phyloP scores from a whole-genome alignment of 2,113 vertebrate species.

The Pachyramphus minor region DNA sequence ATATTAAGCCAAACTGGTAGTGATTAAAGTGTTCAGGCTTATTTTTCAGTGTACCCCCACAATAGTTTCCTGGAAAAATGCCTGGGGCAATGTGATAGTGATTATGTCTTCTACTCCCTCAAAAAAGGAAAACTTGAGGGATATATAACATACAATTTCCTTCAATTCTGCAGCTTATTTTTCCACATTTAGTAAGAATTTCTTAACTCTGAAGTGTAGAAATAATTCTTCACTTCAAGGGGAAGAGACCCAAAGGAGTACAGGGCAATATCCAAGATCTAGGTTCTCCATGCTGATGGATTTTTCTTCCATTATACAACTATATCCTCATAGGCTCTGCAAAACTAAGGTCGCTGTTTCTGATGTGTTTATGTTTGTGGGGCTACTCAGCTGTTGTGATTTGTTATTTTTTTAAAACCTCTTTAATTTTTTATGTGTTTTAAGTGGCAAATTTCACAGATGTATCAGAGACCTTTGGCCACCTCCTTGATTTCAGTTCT shows the following conservation, averaged over 20 bases:
- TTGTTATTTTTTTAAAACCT: background rate
- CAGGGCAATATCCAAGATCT: background rate
- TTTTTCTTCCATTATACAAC: background rate
- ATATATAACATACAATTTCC: no score
- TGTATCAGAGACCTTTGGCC: background rate
- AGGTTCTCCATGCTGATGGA: background rate
- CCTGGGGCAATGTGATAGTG: background rate
- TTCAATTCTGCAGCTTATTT: background rate
- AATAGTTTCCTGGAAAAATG: background rate
- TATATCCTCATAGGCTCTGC: background rate
- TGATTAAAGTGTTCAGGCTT: background rate
- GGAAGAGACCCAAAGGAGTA: background rate
- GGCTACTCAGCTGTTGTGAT: background rate
- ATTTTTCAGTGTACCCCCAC: background rate
- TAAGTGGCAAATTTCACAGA: background rate
- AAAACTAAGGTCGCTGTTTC: background rate
- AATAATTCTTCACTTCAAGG: background rate
- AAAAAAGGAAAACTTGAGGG: background rate
- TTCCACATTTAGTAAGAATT: background rate
- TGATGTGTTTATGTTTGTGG: background rate
- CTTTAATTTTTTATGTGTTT: background rate
- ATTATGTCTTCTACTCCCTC: background rate
- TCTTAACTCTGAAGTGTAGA: background rate
- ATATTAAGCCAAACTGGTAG: background rate
- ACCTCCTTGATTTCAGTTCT: slow-evolving; percentile 29